Percentiles rank a stretch among this genome's conserved stretches.
Conservation (phyloP, 2,113 vertebrate genomes). For the Syngnathoides biaculeatus region DNA sequence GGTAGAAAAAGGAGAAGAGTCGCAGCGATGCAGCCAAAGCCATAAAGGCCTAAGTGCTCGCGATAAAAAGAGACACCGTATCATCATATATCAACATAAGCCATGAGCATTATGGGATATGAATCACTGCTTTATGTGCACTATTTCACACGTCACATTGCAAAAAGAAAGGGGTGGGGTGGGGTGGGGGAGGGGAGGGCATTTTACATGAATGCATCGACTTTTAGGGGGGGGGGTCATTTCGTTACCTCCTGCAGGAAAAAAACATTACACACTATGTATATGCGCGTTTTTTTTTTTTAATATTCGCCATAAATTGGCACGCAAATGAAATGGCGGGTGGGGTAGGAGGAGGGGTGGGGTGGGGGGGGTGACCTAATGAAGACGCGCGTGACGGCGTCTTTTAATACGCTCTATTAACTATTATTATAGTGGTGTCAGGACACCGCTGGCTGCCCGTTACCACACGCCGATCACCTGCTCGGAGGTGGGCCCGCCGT, state of each 20-base stretch:
- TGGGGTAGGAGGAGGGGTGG: too few species aligned
- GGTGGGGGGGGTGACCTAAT: conserved; percentile 91
- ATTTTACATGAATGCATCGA: conserved; percentile 94
- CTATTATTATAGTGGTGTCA: conserved; percentile 90
- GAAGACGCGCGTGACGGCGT: conserved; percentile 79
- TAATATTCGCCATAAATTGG: conserved; percentile 99
- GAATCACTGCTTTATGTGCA: conserved; percentile 98
- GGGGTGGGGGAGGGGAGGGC: conserved; percentile 71
- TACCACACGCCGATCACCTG: conserved; percentile 88
- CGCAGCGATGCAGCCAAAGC: conserved; percentile 61
- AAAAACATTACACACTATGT: conserved; percentile 98
- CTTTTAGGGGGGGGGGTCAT: conserved; percentile 98
- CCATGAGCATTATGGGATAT: conserved; percentile 94
- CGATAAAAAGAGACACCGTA: conserved; percentile 74
- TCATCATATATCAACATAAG: conserved; percentile 86
- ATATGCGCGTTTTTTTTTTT: conserved; percentile 87
- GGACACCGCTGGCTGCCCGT: conserved; percentile 81
- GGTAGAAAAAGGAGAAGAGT: conserved; percentile 41
- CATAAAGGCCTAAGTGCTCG: conserved; percentile 62
- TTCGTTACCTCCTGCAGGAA: conserved; percentile 99
- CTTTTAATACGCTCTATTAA: conserved; percentile 90
- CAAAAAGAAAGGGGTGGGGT: conserved; percentile 74
- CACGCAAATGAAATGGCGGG: conserved; percentile 99
- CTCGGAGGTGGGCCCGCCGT: conserved; percentile 79
- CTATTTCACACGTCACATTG: conserved; percentile 96